Base-by-base conservation (phyloP, 1,140 invertebrate species). In the Brachionus paranguensis region DNA sequence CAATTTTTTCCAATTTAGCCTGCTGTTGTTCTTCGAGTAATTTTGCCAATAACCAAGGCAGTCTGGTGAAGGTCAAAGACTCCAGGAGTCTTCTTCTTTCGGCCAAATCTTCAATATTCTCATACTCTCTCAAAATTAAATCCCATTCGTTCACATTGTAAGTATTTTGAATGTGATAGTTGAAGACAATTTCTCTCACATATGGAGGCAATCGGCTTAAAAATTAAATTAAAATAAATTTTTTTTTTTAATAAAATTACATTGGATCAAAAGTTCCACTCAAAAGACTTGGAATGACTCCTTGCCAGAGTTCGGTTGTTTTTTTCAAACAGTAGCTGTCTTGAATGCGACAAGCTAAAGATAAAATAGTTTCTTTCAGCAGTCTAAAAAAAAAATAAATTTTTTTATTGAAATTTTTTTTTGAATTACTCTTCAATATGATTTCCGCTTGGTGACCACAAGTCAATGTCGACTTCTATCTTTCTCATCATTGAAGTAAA, bases 91-190 rank as follows among this genome's bases (percentile, higher is more conserved):
- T 68, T 17, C 60, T 12, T 20, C 47, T 53, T 55, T 83, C 64
- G 12, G 29, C 24, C 2, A 43, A 17, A 72, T 83, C 81, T 37
- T 68, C 60, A 47, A 83, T 45, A 12, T 47, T 65, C 24, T 68
- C 60, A 33, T 83, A 83, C 37, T 83, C 60, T 33, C 27, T 33
- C 37, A 68, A 37, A 14, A 83, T 50, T 1, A 60, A 7, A 20
- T 50, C 33, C 81, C 81, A 83, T 68, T 83, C 81, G 27, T 68
- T 43, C 24, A 68, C 64, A 72, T 83, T 72, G 20, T 83, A 83
- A 29, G 81, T 83, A 24, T 83, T 68, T 55, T 83, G 81, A 12
- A 70, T 20, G 24, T 83, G 81, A 27, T 68, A 68, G 17, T 68
- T 68, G 11, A 68, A 83, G 3, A 83, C 81, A 20, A 72, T 68